Conservation (phyloP, 2,113 vertebrate species). For the Calidris pugnax region DNA sequence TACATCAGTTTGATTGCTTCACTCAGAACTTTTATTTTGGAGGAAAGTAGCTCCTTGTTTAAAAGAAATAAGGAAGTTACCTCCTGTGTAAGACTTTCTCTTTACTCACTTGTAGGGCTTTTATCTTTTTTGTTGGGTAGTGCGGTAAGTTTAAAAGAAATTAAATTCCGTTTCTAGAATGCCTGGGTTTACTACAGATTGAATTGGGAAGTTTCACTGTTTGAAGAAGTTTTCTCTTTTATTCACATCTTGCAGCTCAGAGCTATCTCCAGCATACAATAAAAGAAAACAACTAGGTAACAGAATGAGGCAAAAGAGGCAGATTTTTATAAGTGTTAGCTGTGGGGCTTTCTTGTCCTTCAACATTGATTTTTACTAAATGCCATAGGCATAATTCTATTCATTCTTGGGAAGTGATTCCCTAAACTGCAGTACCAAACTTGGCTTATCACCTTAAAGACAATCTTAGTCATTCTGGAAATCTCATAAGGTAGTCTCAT, state of each 20-base stretch:
- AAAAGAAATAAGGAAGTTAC: not conserved
- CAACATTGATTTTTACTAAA: slow-evolving; percentile 56
- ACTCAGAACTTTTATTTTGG: not conserved
- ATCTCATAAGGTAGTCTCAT: not conserved
- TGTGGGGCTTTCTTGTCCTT: slow-evolving; percentile 47
- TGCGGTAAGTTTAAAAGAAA: slow-evolving; percentile 1
- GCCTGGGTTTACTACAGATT: not conserved
- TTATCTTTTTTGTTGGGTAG: not conserved
- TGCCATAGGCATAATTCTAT: slow-evolving; percentile 39
- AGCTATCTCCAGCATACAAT: slow-evolving; percentile 13
- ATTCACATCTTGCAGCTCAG: slow-evolving; percentile 19
- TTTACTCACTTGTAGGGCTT: not conserved
- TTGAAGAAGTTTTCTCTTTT: slow-evolving; percentile 32
- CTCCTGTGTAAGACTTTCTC: not conserved
- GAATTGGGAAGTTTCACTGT: slow-evolving; percentile 7
- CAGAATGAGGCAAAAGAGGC: slow-evolving; percentile 6
- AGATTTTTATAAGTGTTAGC: slow-evolving; percentile 34
- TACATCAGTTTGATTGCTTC: not conserved
- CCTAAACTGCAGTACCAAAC: slow-evolving; percentile 44
- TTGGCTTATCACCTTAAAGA: slow-evolving; percentile 54
- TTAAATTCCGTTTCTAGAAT: not conserved
- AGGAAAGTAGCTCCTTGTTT: not conserved
- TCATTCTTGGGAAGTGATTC: slow-evolving; percentile 43
- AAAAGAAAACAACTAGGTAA: slow-evolving; percentile 40
- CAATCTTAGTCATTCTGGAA: slow-evolving; percentile 1